Evolutionary conservation across 1,140 invertebrate genomes (phyloP), one percentile per base, ranked within the genome.

Genomic region (Episyrphus balteatus): DNA sequence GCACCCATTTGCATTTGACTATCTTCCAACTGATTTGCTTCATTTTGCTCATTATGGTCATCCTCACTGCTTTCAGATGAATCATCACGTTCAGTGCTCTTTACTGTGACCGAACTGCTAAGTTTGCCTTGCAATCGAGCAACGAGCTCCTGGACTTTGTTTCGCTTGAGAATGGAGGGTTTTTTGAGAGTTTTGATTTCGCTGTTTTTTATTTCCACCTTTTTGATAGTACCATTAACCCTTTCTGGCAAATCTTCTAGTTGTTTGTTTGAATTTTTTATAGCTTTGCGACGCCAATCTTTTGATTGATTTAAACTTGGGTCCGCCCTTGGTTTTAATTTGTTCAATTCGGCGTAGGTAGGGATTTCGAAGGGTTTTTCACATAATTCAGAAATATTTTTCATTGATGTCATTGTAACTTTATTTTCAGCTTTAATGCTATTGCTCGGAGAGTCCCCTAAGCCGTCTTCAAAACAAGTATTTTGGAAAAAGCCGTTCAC

Each of bases 1-100:
- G 56, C 63, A 8, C 73, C 70, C 50, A 76, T 70, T 11, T 73
- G 73, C 52, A 76, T 74, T 55, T 73, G 76, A 48, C 75, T 76
- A 1, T 71, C 71, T 37, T 72, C 49, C 2, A 72, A 65, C 46
- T 72, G 50, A 14, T 36, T 36, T 36, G 12, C 34, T 5, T 36
- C 34, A 36, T 36, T 36, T 12, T 36, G 12, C 3, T 36, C 34
- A 5, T 12, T 36, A 6, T 36, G 34, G 3, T 15, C 34, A 36
- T 36, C 14, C 11, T 36, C 21, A 26, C 21, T 55, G 46, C 58
- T 50, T 14, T 52, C 55, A 21, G 50, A 40, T 37, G 49, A 39
- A 10, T 47, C 49, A 10, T 54, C n/a, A n/a, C n/a, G 54, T 12
- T 54, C 44, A 11, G 37, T 41, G 36, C 58, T 78, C 73, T 49